Evolutionary conservation across 2,113 vertebrate species (phyloP).

Genomic region (Otocyon megalotis): DNA sequence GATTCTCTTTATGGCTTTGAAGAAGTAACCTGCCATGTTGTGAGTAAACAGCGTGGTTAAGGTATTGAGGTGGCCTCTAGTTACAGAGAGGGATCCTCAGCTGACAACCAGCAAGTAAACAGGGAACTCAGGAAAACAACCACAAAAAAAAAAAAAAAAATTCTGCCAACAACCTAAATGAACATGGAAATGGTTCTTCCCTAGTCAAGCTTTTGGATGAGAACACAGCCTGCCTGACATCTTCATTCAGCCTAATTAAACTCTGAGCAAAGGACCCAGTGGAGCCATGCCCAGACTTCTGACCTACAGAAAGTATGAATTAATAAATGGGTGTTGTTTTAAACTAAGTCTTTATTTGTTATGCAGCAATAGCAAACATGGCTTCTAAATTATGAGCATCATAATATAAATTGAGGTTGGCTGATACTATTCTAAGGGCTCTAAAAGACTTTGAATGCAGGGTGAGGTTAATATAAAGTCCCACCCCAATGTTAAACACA

Average conservation of each 20-base stretch:
- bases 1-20: background rate
- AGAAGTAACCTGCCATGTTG: background rate
- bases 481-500: background rate
- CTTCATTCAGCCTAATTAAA: background rate
- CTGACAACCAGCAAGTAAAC: background rate
- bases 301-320: background rate
- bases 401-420: background rate
- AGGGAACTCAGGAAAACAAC: background rate
- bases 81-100: background rate
- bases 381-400: background rate
- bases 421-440: background rate
- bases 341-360: background rate
- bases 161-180: background rate
- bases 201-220: background rate
- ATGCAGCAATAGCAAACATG: background rate
- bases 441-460: background rate
- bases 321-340: background rate
- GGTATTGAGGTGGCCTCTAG: background rate
- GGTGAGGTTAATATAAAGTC: background rate
- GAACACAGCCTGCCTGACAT: background rate
- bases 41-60: background rate
- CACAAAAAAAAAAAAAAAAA: background rate
- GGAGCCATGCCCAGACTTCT: background rate
- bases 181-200: background rate
- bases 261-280: background rate